Conservation (phyloP, 1,140 invertebrate genomes). For the Drosophila mojavensis region DNA sequence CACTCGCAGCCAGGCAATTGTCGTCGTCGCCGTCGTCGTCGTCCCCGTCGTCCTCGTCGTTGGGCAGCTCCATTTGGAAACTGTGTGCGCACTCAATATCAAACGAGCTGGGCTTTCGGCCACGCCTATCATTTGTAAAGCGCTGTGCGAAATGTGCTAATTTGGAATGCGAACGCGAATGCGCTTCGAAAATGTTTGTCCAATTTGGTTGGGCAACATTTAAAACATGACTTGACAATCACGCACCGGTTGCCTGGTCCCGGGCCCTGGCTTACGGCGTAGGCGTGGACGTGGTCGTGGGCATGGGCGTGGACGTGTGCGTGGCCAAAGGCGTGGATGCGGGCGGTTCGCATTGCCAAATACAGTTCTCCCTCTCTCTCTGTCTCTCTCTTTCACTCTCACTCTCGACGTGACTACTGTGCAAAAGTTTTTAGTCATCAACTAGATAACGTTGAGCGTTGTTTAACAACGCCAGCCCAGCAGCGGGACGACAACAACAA, state of each 20-base stretch:
- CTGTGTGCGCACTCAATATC: slow-evolving; percentile 38
- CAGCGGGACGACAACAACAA: slow-evolving; percentile 14
- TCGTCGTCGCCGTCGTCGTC: background rate
- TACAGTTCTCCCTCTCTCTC: background rate
- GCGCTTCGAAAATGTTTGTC: slow-evolving; percentile 75
- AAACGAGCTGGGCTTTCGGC: slow-evolving; percentile 22
- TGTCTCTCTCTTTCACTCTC: background rate
- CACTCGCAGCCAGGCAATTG: slow-evolving; percentile 19
- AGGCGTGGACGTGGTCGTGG: slow-evolving; percentile 5
- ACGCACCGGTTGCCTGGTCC: slow-evolving; percentile 50
- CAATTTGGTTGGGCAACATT: slow-evolving; percentile 80
- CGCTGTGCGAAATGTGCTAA: slow-evolving; percentile 62
- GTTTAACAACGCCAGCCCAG: slow-evolving; percentile 56
- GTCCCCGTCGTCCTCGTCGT: background rate
- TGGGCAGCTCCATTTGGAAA: background rate
- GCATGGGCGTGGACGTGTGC: slow-evolving; percentile 10
- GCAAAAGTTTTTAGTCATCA: slow-evolving; percentile 75
- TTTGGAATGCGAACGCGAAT: slow-evolving; percentile 63
- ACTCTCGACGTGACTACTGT: slow-evolving; percentile 48
- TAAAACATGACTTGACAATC: slow-evolving; percentile 80
- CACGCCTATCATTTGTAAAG: slow-evolving; percentile 41
- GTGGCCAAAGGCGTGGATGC: background rate
- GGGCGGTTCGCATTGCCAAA: slow-evolving; percentile 2
- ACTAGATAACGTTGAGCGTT: slow-evolving; percentile 73
- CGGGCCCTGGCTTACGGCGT: slow-evolving; percentile 9